These are phyloP conservation scores for Noctua janthe DNA, from an alignment of 2,888 invertebrate genomes.

Conservation along the genomic window DNA sequence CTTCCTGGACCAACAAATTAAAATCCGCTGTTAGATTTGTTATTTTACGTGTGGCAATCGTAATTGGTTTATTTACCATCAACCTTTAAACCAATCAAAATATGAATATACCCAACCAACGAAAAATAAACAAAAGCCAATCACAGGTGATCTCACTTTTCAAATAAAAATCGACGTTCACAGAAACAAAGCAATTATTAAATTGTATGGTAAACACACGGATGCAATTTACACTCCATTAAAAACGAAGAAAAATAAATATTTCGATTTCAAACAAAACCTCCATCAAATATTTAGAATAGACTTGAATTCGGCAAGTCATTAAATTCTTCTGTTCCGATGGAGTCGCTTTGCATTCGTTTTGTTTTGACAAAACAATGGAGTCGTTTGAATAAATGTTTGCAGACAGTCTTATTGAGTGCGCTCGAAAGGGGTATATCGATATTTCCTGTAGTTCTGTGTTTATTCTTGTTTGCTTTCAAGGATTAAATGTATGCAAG, in stretches of 20 bases:
- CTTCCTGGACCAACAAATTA: neutral
- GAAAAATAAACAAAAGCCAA: slow-evolving; percentile 38
- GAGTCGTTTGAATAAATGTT: slow-evolving; percentile 62
- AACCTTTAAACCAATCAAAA: slow-evolving; percentile 11
- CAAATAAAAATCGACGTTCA: slow-evolving; percentile 38
- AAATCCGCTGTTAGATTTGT: neutral
- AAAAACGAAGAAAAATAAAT: slow-evolving; percentile 58
- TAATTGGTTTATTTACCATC: neutral
- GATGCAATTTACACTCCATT: slow-evolving; percentile 66
- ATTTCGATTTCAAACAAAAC: slow-evolving; percentile 60
- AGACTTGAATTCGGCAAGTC: slow-evolving; percentile 53
- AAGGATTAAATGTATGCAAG: slow-evolving; percentile 41
- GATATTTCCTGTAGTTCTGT: slow-evolving; percentile 36
- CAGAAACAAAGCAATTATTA: slow-evolving; percentile 65
- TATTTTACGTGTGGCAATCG: slow-evolving; percentile 3
- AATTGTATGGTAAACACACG: slow-evolving; percentile 61
- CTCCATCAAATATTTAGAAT: slow-evolving; percentile 60
- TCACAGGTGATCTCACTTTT: slow-evolving; percentile 54
- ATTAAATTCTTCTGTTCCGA: slow-evolving; percentile 64
- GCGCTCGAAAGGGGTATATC: slow-evolving; percentile 48
- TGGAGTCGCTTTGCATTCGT: slow-evolving; percentile 57
- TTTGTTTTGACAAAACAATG: slow-evolving; percentile 64
- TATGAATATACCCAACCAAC: slow-evolving; percentile 2
- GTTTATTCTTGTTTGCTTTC: slow-evolving; percentile 42
- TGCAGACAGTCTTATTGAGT: slow-evolving; percentile 54